Evolutionary conservation across 2,113 vertebrate genomes (phyloP), one percentile per base, ranked within the genome.

Genomic region (Hyperopisus bebe): DNA sequence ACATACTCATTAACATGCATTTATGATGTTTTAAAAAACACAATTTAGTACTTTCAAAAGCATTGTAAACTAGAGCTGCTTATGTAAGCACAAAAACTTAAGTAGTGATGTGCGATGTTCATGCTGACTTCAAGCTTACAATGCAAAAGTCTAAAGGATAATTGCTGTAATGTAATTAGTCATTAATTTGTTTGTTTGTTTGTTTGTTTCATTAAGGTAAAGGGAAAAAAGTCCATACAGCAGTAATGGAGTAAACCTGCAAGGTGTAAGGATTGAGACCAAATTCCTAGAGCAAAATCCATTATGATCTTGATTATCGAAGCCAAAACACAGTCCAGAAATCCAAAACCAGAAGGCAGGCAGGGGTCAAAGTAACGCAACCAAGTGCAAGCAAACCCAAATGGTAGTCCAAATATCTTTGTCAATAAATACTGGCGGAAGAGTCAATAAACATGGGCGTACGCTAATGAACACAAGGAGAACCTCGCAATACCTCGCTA

Each of bases 61-160:
- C 21, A 86, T 27, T 50, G 84, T 27, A 47, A 35, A 31, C 21
- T n/a, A 5, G 47, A 35, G 24, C 84, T 86, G 84, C 84, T 31
- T 86, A 50, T 86, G 84, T 86, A 86, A 86, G 84, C 84, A 50
- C 21, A 86, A 86, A 86, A 86, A 44, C 83, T 27, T 50, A 24
- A 87, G 10, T 21, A 85, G 80, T 48, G 35, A 51, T 42, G 48
- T 50, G 39, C 83, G 88, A 74, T 51, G 91, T 89, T 92, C 88
- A 88, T 92, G 92, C 91, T 93, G 92, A 92, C 91, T 92, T 11
- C 21, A 89, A 62, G 66, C 86, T 87, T 92, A 82, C 62, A 42
- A 62, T 31, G 50, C 91, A 88, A 89, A 88, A 88, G 62, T 91
- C 91, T 90, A 91, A 91, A 90, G 89, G 89, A 77, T 91, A 89